Evolutionary conservation across 2,888 invertebrate species (phyloP).

Genomic region (Diogma glabrata): DNA sequence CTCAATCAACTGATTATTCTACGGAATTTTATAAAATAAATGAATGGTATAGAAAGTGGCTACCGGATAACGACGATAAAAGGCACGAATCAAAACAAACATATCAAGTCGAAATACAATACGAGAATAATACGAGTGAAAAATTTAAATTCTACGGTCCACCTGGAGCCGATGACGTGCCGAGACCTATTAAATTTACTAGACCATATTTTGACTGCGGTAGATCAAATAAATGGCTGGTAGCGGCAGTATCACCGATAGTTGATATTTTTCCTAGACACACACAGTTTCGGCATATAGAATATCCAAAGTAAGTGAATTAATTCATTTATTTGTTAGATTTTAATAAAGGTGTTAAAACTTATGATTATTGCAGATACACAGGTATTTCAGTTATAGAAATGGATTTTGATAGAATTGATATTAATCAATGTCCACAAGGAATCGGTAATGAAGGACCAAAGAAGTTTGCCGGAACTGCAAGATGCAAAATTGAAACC

Average conservation of each 20-base stretch:
- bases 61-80: slow-evolving; percentile 73
- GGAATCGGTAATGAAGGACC: slow-evolving; percentile 80
- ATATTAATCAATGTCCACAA: slow-evolving; percentile 92
- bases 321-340: background rate
- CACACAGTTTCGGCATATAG: slow-evolving; percentile 83
- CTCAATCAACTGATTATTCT: slow-evolving; percentile 77
- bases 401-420: slow-evolving; percentile 92
- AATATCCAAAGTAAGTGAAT: slow-evolving; percentile 73
- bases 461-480: slow-evolving; percentile 80
- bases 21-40: slow-evolving; percentile 83
- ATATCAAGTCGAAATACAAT: slow-evolving; percentile 86
- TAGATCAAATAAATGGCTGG: slow-evolving; percentile 89
- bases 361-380: slow-evolving; percentile 46
- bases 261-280: slow-evolving; percentile 92
- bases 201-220: slow-evolving; percentile 95
- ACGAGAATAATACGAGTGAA: slow-evolving; percentile 89
- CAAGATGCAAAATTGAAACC: slow-evolving; percentile 80
- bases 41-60: slow-evolving; percentile 87
- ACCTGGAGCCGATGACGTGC: slow-evolving; percentile 78
- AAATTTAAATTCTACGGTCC: slow-evolving; percentile 95
- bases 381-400: slow-evolving; percentile 87
- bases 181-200: slow-evolving; percentile 89
- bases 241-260: slow-evolving; percentile 86
- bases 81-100: slow-evolving; percentile 86
- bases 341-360: no score